Conservation (phyloP, 2,797 vertebrate species). For the Todus mexicanus region DNA sequence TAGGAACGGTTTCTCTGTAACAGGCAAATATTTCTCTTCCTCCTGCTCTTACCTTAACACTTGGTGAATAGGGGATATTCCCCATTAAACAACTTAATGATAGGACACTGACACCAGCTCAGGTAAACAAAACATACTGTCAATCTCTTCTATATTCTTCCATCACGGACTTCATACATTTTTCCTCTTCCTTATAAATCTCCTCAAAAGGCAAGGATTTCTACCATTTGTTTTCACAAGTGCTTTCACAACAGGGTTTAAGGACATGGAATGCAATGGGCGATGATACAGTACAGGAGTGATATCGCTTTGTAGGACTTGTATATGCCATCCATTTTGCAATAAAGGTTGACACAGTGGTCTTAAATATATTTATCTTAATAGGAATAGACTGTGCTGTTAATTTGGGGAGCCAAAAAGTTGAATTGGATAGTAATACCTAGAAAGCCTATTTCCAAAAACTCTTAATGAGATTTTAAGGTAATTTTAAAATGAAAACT, state of each 20-base stretch:
- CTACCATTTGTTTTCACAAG: not conserved
- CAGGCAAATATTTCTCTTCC: constrained; percentile 16
- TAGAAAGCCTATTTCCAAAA: not conserved
- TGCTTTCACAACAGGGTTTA: not conserved
- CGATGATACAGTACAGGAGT: not conserved
- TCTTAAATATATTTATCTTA: not conserved
- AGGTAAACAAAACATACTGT: not conserved
- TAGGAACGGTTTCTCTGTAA: not conserved
- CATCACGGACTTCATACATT: not conserved
- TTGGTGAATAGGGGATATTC: not conserved
- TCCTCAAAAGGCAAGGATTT: not conserved
- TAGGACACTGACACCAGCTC: not conserved
- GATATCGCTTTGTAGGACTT: not conserved
- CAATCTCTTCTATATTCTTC: not conserved
- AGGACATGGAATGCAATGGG: not conserved
- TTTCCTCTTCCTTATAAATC: not conserved
- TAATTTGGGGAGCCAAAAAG: not conserved
- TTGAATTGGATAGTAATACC: not conserved
- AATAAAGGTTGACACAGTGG: not conserved
- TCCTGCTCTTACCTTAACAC: not conserved
- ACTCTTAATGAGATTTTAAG: not conserved
- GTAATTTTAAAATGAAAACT: not conserved
- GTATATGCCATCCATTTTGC: not conserved
- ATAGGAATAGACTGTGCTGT: not conserved
- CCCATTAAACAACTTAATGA: not conserved